These are phyloP conservation scores for Nomia melanderi DNA, from an alignment of 1,140 invertebrate species.

Conservation along the genomic window DNA sequence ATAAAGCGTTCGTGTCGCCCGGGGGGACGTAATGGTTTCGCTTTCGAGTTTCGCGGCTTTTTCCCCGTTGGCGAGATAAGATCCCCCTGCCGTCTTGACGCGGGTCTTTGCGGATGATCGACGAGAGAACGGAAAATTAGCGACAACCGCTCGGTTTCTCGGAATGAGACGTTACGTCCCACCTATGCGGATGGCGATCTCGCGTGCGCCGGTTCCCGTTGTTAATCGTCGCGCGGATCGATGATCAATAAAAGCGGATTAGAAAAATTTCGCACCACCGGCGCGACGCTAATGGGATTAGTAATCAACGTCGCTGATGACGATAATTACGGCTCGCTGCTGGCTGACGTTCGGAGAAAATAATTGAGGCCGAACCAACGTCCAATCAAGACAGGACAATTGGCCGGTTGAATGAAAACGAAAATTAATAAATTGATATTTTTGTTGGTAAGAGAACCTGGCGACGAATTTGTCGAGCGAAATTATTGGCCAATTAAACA, in stretches of 20 bases:
- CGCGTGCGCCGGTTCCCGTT: slow-evolving; percentile 15
- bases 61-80: neutral
- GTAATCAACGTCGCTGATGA: neutral
- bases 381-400: too few relatives aligned
- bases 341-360: neutral
- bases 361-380: neutral
- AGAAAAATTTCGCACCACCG: neutral
- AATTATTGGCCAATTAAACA: too few relatives aligned
- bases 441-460: too few relatives aligned
- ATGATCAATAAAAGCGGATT: slow-evolving; percentile 25
- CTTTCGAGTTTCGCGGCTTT: slow-evolving; percentile 23
- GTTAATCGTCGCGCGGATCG: slow-evolving; percentile 29
- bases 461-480: too few relatives aligned
- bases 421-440: too few relatives aligned
- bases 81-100: neutral
- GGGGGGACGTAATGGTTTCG: slow-evolving; percentile 3
- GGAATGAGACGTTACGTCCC: slow-evolving; percentile 34
- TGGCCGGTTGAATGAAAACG: too few relatives aligned
- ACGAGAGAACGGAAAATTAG: slow-evolving; percentile 44
- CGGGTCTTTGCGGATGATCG: slow-evolving; percentile 40
- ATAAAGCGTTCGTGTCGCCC: neutral
- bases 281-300: neutral
- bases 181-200: slow-evolving; percentile 27
- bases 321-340: neutral
- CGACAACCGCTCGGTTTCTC: slow-evolving; percentile 32